These are phyloP conservation scores for Odobenus rosmarus DNA, from an alignment of 2,113 vertebrate genomes.

Conservation along the genomic window DNA sequence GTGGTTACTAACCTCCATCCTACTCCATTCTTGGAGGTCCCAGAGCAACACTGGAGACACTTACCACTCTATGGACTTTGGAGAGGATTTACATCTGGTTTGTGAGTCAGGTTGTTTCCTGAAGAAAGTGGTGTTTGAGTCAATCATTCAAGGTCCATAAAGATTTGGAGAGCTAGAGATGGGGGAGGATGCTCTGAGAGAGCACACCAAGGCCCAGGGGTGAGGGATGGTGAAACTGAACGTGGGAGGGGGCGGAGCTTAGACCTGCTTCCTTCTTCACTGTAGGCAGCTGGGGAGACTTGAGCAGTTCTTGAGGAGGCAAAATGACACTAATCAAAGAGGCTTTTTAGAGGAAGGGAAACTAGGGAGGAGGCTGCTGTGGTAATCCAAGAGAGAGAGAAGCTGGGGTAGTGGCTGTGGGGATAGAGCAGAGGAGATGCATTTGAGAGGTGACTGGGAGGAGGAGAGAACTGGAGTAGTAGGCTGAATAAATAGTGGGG, in stretches of 20 bases:
- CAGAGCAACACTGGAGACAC: neutral
- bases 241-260: neutral
- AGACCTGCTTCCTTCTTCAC: neutral
- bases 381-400: neutral
- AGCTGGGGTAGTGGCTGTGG: neutral
- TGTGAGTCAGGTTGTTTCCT: conserved; percentile 37
- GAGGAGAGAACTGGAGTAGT: conserved; percentile 17
- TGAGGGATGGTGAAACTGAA: neutral
- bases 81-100: conserved; percentile 20
- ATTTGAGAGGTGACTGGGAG: neutral
- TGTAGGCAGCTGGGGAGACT: conserved; percentile 42
- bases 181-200: neutral
- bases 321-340: conserved; percentile 42
- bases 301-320: conserved; percentile 48
- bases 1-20: conserved; percentile 3
- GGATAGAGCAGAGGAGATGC: neutral
- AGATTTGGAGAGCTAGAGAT: neutral
- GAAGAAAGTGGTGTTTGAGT: conserved; percentile 46
- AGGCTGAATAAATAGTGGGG: neutral
- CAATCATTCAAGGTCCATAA: conserved; percentile 38
- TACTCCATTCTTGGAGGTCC: conserved; percentile 4
- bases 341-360: conserved; percentile 60
- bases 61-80: conserved; percentile 40
- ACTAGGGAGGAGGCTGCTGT: conserved; percentile 15
- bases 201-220: neutral